Base-by-base conservation (phyloP, 2,888 invertebrate genomes). In the Pammene aurita region DNA sequence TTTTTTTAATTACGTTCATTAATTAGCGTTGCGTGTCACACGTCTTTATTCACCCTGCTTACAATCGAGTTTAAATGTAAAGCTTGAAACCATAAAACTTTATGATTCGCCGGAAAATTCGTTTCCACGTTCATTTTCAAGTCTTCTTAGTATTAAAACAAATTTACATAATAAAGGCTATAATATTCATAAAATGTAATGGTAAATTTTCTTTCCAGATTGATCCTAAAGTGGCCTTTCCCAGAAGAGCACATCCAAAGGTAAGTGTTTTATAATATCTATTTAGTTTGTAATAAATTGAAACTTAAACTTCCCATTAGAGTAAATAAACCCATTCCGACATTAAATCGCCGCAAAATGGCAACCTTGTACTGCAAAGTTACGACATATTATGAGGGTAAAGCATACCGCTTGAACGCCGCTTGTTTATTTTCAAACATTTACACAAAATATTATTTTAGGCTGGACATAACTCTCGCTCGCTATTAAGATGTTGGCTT, bases 151-250 rank as follows among this genome's bases (percentile, higher is more conserved):
- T 60, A 66, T 55, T 67, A 60, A 65, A 60, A 58, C 44, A 54
- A 60, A 69, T 69, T 69, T 65, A 65, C 64, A 65, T 69, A 64
- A 69, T 58, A 60, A 57, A 54, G 58, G 42, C 54, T 35, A 65
- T 64, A 65, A 69, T 65, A 65, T 69, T 60, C 68, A 58, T 68
- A 67, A 69, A 67, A 73, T 74, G 74, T 73, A 60, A 75, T 74
- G 58, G 77, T 71, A 73, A 76, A 81, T 89, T 89, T 93, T 79
- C 85, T 89, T 96, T 94, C 75, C 96, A 99, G 99, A 99, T 99
- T 94, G 99, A 99, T 94, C 99, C 99, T 82, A 99, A 99, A 96
- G 98, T 99, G 93, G 99, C 99, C 91, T 99, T 99, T 94, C 99
- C 99, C 81, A 96, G 99, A 94, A 96, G 98, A 95, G 97, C 98